Percentiles rank a stretch among this genome's conserved stretches.
Conservation (phyloP, 1,140 invertebrate species). For the Episyrphus balteatus region DNA sequence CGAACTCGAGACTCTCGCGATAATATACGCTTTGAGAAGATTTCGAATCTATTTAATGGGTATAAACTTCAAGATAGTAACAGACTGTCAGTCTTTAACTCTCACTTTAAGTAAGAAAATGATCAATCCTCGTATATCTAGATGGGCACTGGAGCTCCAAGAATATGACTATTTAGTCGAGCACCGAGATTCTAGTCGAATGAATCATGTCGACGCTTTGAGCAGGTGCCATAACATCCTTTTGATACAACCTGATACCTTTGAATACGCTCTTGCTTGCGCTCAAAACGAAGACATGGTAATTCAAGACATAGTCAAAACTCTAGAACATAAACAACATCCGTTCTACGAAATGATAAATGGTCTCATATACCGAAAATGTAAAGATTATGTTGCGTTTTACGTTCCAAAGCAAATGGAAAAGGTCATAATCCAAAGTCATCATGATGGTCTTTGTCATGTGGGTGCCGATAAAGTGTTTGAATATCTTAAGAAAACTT, state of each 20-base stretch:
- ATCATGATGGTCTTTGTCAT: slow-evolving; percentile 15
- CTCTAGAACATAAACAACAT: not conserved
- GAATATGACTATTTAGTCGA: not conserved
- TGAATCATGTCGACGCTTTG: too few species aligned
- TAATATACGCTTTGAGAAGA: slow-evolving; percentile 39
- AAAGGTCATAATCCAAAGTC: slow-evolving; percentile 5
- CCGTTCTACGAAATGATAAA: not conserved
- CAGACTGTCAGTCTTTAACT: slow-evolving; percentile 30
- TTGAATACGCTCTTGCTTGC: not conserved
- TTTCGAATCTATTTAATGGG: slow-evolving; percentile 40
- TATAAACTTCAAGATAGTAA: slow-evolving; percentile 37
- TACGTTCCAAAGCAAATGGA: slow-evolving; percentile 15
- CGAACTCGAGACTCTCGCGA: slow-evolving; percentile 41
- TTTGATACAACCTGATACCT: not conserved
- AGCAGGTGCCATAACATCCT: slow-evolving; percentile 6
- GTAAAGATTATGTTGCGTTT: slow-evolving; percentile 20
- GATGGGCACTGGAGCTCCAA: slow-evolving; percentile 20
- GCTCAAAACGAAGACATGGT: slow-evolving; percentile 1
- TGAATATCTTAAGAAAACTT: slow-evolving; percentile 6
- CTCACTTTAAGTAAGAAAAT: slow-evolving; percentile 34
- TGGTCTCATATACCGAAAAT: slow-evolving; percentile 16
- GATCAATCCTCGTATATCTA: slow-evolving; percentile 20
- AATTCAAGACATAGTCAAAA: not conserved
- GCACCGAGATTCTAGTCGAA: slow-evolving; percentile 13
- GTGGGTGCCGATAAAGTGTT: slow-evolving; percentile 10